phyloP scores from a whole-genome alignment of 2,113 vertebrate species.

The Myrmophylax atrothorax region DNA sequence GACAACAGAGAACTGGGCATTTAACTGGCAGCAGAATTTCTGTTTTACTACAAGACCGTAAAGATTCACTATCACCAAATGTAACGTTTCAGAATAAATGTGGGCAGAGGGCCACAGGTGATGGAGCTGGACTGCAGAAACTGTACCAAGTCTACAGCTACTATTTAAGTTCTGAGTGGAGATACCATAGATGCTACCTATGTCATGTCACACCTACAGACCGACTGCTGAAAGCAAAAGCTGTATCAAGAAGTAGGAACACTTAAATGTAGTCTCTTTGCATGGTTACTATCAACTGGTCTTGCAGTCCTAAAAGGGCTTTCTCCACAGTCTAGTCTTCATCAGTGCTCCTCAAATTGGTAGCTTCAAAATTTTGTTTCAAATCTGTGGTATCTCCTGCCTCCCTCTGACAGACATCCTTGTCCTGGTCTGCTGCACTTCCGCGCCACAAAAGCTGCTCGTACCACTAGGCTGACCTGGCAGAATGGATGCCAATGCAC shows the following conservation, averaged over 20 bases:
- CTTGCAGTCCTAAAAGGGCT: background rate
- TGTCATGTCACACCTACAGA: background rate
- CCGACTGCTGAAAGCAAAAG: background rate
- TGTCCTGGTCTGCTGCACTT: background rate
- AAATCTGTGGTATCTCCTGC: background rate
- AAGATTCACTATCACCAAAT: background rate
- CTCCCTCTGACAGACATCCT: background rate
- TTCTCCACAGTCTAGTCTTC: background rate
- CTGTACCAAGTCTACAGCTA: background rate
- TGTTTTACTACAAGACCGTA: background rate
- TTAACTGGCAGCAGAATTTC: background rate
- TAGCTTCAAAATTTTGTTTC: background rate
- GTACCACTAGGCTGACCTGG: background rate
- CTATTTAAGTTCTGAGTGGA: fast-evolving
- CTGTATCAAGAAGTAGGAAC: background rate
- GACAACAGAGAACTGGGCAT: background rate
- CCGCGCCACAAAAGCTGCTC: background rate
- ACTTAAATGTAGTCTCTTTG: background rate
- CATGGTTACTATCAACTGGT: background rate
- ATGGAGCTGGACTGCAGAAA: background rate
- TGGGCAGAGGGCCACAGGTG: background rate
- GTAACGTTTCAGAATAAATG: background rate
- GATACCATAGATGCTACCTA: background rate
- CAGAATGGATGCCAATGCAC: background rate
- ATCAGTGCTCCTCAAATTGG: background rate